Evolutionary conservation across 2,888 invertebrate species (phyloP).

Genomic region (Volucella inanis): DNA sequence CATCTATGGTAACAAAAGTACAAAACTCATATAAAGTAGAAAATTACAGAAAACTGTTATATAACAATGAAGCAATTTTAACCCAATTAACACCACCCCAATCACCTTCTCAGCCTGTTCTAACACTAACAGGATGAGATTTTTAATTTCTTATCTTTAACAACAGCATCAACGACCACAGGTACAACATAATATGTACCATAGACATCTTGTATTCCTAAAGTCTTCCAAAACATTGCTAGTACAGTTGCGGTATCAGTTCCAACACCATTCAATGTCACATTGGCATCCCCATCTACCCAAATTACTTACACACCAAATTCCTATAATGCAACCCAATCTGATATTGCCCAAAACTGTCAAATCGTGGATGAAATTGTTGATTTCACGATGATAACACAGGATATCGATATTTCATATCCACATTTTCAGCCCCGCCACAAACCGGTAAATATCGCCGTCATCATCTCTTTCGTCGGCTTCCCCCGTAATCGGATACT

Average conservation of each 20-base stretch:
- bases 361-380: slow-evolving; percentile 90
- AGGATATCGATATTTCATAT: slow-evolving; percentile 73
- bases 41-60: slow-evolving; percentile 67
- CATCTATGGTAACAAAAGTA: slow-evolving; percentile 78
- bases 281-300: slow-evolving; percentile 13
- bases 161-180: slow-evolving; percentile 1
- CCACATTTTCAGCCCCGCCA: slow-evolving; percentile 77
- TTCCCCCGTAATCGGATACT: no score
- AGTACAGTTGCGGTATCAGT: slow-evolving; percentile 40
- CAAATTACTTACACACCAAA: slow-evolving; percentile 76
- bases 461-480: no score
- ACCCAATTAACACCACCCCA: slow-evolving; percentile 92
- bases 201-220: slow-evolving; percentile 8
- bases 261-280: slow-evolving; percentile 27
- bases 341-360: slow-evolving; percentile 81
- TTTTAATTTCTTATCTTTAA: slow-evolving; percentile 68
- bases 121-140: slow-evolving; percentile 69
- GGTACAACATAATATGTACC: slow-evolving; percentile 11
- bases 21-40: slow-evolving; percentile 84
- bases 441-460: no score
- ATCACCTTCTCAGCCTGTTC: slow-evolving; percentile 86
- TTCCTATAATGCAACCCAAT: slow-evolving; percentile 76
- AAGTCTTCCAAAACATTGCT: slow-evolving; percentile 54
- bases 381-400: slow-evolving; percentile 83
- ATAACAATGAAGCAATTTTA: slow-evolving; percentile 85